A percentile compares a stretch with the other conserved stretches of the same genome.
Evolutionary conservation across 2,113 vertebrate genomes (phyloP).

Genomic region (Albula glossodonta): DNA sequence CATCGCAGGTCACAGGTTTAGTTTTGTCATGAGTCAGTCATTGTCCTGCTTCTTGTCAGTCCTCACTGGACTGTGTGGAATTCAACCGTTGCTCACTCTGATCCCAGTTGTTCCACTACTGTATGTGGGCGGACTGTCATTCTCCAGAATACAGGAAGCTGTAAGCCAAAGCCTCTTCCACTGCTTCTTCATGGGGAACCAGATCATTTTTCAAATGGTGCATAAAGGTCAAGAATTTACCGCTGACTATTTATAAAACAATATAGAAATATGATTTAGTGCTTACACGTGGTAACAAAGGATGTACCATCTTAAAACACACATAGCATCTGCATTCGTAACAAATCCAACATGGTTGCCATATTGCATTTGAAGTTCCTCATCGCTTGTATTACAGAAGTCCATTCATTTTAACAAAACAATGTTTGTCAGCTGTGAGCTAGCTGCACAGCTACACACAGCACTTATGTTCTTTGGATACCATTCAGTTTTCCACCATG

Average conservation of each 20-base stretch:
- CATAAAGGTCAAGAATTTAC: neutral
- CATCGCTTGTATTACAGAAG: too few relatives aligned
- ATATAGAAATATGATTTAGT: too few relatives aligned
- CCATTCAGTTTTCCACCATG: too few relatives aligned
- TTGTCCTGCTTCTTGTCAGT: slow-evolving; percentile 36
- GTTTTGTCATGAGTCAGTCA: slow-evolving; percentile 36
- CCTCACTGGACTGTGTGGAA: slow-evolving; percentile 24
- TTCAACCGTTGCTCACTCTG: slow-evolving; percentile 24
- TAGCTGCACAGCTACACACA: too few relatives aligned
- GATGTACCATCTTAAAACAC: neutral
- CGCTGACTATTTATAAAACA: too few relatives aligned
- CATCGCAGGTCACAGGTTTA: slow-evolving; percentile 34
- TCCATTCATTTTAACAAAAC: too few relatives aligned
- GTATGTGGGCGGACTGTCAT: neutral
- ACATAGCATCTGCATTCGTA: neutral
- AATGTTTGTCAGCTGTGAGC: too few relatives aligned
- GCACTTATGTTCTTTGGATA: too few relatives aligned
- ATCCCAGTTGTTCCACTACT: slow-evolving; percentile 2
- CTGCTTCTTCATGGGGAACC: too few relatives aligned
- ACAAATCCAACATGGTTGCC: too few relatives aligned
- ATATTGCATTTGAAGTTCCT: too few relatives aligned
- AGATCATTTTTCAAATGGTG: neutral
- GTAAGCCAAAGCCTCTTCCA: neutral
- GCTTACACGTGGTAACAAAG: neutral
- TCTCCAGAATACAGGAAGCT: neutral